Conservation (phyloP, 2,113 vertebrate species). For the Trogon surrucura region DNA sequence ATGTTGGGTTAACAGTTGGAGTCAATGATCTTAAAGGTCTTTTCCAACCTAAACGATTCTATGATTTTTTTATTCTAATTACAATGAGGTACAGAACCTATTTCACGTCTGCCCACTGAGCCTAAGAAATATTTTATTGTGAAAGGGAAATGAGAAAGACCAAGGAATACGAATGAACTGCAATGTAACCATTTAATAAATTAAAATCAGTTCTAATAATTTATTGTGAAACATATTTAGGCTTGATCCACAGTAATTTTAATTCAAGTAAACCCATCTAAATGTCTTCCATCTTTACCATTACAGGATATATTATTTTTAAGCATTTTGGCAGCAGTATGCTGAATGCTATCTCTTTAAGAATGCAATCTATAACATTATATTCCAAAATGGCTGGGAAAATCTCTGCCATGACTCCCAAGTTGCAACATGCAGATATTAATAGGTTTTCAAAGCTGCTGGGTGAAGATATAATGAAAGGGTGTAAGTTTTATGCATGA, state of each 20-base stretch:
- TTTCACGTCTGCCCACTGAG: background rate
- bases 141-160: conserved; percentile 1
- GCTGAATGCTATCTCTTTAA: background rate
- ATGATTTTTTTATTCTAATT: background rate
- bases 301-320: background rate
- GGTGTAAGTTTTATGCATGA: conserved; percentile 65
- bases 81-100: background rate
- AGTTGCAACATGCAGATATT: background rate
- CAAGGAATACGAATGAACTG: background rate
- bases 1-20: background rate
- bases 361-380: background rate
- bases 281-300: background rate
- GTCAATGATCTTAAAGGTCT: background rate
- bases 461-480: conserved; percentile 24
- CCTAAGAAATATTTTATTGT: background rate
- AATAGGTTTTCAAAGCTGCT: conserved; percentile 18
- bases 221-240: background rate
- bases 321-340: background rate
- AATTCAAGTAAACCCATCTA: background rate
- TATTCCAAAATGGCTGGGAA: background rate
- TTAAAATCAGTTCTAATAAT: background rate
- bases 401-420: background rate
- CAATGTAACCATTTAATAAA: background rate
- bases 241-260: background rate
- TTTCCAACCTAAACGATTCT: background rate